Evolutionary conservation across 2,113 vertebrate genomes (phyloP), one percentile per base, ranked within the genome.

Genomic region (Cyphomyrus discorhynchus): DNA sequence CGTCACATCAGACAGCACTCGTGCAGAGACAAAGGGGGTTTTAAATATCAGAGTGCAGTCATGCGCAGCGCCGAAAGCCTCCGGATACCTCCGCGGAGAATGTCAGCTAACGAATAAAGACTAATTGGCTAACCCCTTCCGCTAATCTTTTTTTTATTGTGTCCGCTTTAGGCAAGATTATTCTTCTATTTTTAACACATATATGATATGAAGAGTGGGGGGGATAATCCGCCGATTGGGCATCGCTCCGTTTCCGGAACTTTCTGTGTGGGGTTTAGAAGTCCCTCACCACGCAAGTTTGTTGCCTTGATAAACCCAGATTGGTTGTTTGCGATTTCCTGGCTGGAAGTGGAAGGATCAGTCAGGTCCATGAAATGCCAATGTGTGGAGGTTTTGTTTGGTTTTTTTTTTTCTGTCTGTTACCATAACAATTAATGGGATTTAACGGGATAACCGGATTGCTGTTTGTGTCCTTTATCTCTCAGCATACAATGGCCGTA

Each of bases 361-460:
- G 95, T 95, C 92, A 93, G 17, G 89, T 84, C 92, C 95, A 94
- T 95, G 94, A 95, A 95, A 96, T 94, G 92, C 91, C 91, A 91
- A 93, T 94, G 93, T 94, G 91, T 91, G 39, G 90, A 46, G 35
- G 35, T 49, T 93, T 93, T 74, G 27, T 62, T 66, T 74, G 70
- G 70, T 2, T 77, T 47, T 87, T 70, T 85, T 90, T 87, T 89
- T 92, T 85, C 90, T 90, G 89, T 88, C 88, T 90, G 27, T 90
- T 94, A 90, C 86, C 89, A 91, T 93, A 94, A 95, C 93, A 95
- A 95, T 93, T 91, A 93, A 93, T 92, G 93, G 91, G 93, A 94
- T 94, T 95, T 92, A 91, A 91, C 91, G 45, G 89, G 88, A 39
- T 92, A 94, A 95, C 93, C 24, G 93, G 95, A 95, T 96, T 95